Evolutionary conservation across 2,113 vertebrate species (phyloP).

Genomic region (Rhabdornis inornatus): DNA sequence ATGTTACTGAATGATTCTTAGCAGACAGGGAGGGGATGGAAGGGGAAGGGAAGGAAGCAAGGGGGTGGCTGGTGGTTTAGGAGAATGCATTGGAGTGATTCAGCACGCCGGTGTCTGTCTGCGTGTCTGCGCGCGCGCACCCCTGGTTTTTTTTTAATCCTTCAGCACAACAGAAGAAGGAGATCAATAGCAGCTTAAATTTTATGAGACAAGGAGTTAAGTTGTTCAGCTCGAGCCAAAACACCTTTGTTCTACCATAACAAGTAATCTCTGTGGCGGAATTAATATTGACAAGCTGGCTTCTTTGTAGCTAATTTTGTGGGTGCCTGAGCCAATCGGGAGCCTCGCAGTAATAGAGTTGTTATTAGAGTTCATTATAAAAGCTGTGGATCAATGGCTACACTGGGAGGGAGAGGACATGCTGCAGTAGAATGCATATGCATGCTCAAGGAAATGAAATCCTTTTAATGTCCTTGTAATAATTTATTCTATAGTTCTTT

Average conservation of each 20-base stretch:
- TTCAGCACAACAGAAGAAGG: conserved; percentile 72
- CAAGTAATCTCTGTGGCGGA: conserved; percentile 82
- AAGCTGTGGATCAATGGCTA: conserved; percentile 85
- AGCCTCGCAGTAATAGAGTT: conserved; percentile 86
- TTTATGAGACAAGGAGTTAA: conserved; percentile 87
- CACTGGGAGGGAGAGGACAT: conserved; percentile 77
- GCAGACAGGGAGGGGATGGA: conserved; percentile 63
- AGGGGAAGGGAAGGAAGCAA: conserved; percentile 9
- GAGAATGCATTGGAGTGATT: conserved; percentile 69
- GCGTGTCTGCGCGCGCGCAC: background rate
- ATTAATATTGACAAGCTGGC: conserved; percentile 89
- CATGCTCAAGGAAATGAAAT: conserved; percentile 74
- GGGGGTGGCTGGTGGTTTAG: conserved; percentile 22
- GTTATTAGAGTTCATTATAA: conserved; percentile 91
- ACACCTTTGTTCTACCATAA: conserved; percentile 90
- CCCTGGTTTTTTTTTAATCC: conserved; percentile 66
- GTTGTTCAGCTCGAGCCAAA: conserved; percentile 78
- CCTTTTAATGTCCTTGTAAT: conserved; percentile 67
- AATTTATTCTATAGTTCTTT: conserved; percentile 54
- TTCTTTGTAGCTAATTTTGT: conserved; percentile 90
- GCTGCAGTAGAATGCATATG: conserved; percentile 69
- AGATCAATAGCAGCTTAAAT: conserved; percentile 89
- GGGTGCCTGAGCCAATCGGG: conserved; percentile 82
- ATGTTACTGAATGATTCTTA: conserved; percentile 86
- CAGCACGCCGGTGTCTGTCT: conserved; percentile 47